Percentiles rank a stretch among this genome's conserved stretches.
phyloP scores from a whole-genome alignment of 2,797 vertebrate species.

The Emydoidea blandingii region DNA sequence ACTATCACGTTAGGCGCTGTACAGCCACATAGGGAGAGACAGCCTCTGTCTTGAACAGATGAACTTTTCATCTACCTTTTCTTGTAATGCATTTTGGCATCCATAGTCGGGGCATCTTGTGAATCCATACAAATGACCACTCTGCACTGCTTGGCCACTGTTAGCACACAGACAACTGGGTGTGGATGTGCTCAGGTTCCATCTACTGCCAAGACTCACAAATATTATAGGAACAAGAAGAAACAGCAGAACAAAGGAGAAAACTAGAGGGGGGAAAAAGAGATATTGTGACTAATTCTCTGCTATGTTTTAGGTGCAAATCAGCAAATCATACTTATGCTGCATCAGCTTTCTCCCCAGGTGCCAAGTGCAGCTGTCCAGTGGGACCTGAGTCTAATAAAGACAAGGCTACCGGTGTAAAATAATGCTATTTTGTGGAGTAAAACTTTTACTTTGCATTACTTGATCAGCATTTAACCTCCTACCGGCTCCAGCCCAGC shows the following conservation, averaged over 20 bases:
- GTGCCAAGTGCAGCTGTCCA: conserved; percentile 14
- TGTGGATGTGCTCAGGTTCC: not conserved
- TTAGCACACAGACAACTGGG: fast-evolving
- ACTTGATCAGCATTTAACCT: conserved; percentile 73
- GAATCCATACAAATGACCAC: not conserved
- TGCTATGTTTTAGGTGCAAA: conserved; percentile 19
- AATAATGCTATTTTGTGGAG: conserved; percentile 29
- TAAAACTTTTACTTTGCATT: conserved; percentile 73
- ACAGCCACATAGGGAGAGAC: not conserved
- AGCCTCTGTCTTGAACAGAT: not conserved
- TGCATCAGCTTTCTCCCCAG: not conserved
- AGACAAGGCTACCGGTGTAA: not conserved
- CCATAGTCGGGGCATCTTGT: not conserved
- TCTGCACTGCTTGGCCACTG: not conserved
- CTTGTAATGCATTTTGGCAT: not conserved
- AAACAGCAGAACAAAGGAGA: not conserved
- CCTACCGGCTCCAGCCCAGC: conserved; percentile 71
- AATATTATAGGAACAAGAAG: not conserved
- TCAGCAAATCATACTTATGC: conserved; percentile 5
- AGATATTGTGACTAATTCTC: not conserved
- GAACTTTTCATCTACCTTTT: not conserved
- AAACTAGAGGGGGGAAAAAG: not conserved
- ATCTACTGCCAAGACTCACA: not conserved
- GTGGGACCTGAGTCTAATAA: conserved; percentile 14
- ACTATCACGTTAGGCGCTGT: fast-evolving